Evolutionary conservation across 1,140 invertebrate genomes (phyloP), one percentile per base, ranked within the genome.

Genomic region (Carposina sasakii): DNA sequence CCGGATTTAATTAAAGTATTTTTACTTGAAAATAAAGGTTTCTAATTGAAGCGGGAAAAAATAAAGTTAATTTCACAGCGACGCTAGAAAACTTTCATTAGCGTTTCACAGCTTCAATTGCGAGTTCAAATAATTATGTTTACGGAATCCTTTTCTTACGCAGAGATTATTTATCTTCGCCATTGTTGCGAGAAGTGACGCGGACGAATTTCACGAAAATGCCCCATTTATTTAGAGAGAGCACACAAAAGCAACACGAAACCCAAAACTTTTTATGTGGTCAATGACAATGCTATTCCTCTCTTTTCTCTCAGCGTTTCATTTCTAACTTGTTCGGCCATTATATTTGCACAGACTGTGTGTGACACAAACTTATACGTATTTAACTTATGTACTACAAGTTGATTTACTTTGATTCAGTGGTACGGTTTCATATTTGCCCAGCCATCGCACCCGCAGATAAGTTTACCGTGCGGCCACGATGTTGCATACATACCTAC

Each of bases 181-280:
- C 60, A 79, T 81, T 83, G 77, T 84, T 76, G 77, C 63, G 59
- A 76, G 70, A 76, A 73, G 68, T 84, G 76, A 81, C 73, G 73
- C 68, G 71, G 76, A 81, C 69, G 77, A 78, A 81, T 84, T 84
- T 81, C 71, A 69, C 65, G 70, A 81, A 79, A 81, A 81, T 72
- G 67, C 70, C 71, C 71, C 77, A 84, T 81, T 84, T 81, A 81
- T 84, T 74, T 79, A 59, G 63, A 62, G 56, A 61, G 64, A 61
- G 66, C 69, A 72, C 71, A 82, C 77, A 82, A 82, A 84, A 69
- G 72, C 69, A 71, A 74, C 63, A 58, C 71, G 76, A 79, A 79
- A 79, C 71, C 76, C 68, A 69, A 84, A 84, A 82, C 75, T 82
- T 82, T 84, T 84, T 79, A 79, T 70, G 76, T 81, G 75, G 75